Base-by-base conservation (phyloP, 37 sponge, comb jelly and placozoan species). In the Oopsacas minuta region DNA sequence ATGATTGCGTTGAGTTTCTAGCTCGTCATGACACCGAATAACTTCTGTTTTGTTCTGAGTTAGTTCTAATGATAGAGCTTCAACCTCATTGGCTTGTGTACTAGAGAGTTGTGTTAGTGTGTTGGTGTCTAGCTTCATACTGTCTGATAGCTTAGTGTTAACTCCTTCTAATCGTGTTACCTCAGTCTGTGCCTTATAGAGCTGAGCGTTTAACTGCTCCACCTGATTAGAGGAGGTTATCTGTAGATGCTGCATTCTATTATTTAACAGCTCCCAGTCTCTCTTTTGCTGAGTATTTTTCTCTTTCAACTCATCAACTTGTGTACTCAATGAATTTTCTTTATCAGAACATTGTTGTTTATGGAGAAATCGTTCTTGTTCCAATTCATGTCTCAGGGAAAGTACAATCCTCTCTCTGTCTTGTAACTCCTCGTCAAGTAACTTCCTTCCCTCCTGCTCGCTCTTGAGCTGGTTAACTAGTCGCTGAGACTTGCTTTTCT, bases 181-280 rank as follows among this genome's bases (percentile, higher is more conserved):
- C 17, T 61, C 75, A 25, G 75, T 61, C 75, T 61, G 17, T 34
- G 75, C 75, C 75, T 61, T 25, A 61, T 34, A 61, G 28, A 61
- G 75, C 75, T 61, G 75, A 32, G 75, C 75, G 75, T 61, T 61
- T 34, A 61, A 34, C 75, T 61, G 75, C 30, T 61, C 75, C 75
- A 20, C 75, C 75, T 61, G 75, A 34, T 61, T 61, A 12, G 32
- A 25, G 75, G 75, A 20, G 30, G 75, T 61, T 61, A 61, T 61
- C 75, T 61, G 75, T 25, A 20, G 75, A 34, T 61, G 75, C 75
- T 61, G 75, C 75, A 61, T 61, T 5, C 75, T 25, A 34, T 61
- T 61, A 34, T 12, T n/a, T 3, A 61, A 34, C 28, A 61, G 75
- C 28, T 61, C 75, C 20, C 75, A n/a, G 75, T 61, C 75, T 34